Evolutionary conservation across 2,797 vertebrate genomes (phyloP), one percentile per base, ranked within the genome.

Genomic region (Cheirogaleus major): DNA sequence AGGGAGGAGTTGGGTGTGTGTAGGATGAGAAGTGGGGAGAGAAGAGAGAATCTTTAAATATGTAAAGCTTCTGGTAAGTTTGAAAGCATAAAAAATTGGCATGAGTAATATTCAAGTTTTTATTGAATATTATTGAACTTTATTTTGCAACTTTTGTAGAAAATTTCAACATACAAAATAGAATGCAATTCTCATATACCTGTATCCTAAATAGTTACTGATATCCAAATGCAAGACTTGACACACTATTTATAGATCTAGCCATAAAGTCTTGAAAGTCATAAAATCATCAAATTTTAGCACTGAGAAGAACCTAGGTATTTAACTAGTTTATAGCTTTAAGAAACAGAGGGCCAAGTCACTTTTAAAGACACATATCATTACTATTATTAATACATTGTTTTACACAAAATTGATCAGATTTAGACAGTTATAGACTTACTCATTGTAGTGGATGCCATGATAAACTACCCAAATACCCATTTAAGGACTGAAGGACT

Each of bases 201-300:
- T 83, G 14, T 72, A 22, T 18, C 17, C 14, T 84, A 5, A 80
- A 52, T 27, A 81, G 22, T 67, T 69, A 82, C 38, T 61, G 38
- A 61, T 93, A 52, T 2, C 65, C 27, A 87, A 70, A 20, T 55
- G 32, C 13, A 76, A 76, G 52, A 88, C 48, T 84, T 32, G 50
- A 67, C 76, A 41, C 2, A 52, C 45, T n/a, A 22, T 45, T 93
- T 91, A 50, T 45, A 85, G 23, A 61, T 84, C 32, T 75, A 75
- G 65, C 32, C 13, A 10, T 93, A 55, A 52, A 70, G 32, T 93
- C 32, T 88, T 96, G 61, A n/a, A 52, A 70, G 32, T 93, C 32
- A 84, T 96, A 55, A 41, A 50, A n/a, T 84, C 10, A 35, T 89
- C n/a, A 88, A 55, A 95, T 93, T 87, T 87, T 95, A 91, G 65